phyloP scores from a whole-genome alignment of 2,797 vertebrate genomes.

The Rhyacichthys aspro region DNA sequence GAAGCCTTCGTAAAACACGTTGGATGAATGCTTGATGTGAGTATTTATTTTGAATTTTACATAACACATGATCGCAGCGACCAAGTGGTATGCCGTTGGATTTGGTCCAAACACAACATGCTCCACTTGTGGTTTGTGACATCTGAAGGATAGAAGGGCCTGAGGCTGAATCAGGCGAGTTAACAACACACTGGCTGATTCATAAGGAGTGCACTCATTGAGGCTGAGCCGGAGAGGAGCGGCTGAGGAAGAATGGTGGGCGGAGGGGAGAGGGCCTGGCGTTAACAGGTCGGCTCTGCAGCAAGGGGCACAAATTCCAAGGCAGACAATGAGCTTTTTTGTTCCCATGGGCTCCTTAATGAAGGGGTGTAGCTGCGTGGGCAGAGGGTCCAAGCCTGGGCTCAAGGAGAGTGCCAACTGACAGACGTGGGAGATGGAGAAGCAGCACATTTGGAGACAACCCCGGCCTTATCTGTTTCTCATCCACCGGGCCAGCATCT shows the following conservation, averaged over 20 bases:
- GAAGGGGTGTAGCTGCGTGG: constrained; percentile 71
- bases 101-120: constrained; percentile 55
- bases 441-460: constrained; percentile 67
- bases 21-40: neutral
- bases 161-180: constrained; percentile 46
- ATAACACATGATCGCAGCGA: constrained; percentile 38
- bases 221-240: constrained; percentile 51
- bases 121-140: constrained; percentile 59
- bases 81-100: constrained; percentile 25
- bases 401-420: constrained; percentile 62
- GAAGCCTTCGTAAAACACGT: too few relatives aligned
- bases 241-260: constrained; percentile 66
- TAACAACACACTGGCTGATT: constrained; percentile 65
- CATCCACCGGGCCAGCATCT: constrained; percentile 61
- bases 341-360: constrained; percentile 80
- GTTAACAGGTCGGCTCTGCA: constrained; percentile 80
- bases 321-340: constrained; percentile 78
- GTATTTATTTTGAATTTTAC: constrained; percentile 3
- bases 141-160: constrained; percentile 58
- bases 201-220: constrained; percentile 67
- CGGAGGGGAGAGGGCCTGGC: constrained; percentile 62
- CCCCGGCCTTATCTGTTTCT: constrained; percentile 69
- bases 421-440: constrained; percentile 72
- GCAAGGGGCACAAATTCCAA: constrained; percentile 70
- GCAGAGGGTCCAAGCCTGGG: constrained; percentile 56